Percentiles rank a stretch among this genome's conserved stretches.
Evolutionary conservation across 2,113 vertebrate genomes (phyloP).

Genomic region (Cygnus buccinator): DNA sequence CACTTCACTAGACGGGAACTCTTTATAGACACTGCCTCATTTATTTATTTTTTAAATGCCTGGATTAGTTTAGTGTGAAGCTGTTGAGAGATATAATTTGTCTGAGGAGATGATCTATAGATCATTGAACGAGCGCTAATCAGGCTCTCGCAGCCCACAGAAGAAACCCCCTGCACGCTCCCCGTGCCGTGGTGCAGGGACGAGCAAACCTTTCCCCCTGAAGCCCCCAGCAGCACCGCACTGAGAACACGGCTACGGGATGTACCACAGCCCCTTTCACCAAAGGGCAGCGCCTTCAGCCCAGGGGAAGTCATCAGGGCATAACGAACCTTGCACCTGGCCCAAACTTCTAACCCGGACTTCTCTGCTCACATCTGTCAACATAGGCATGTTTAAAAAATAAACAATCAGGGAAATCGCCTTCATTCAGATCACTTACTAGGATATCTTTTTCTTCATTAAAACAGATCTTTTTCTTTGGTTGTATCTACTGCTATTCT

Average conservation of each 20-base stretch:
- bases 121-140: slow-evolving; percentile 6
- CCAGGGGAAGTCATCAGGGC: neutral
- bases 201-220: neutral
- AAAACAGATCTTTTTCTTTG: slow-evolving; percentile 29
- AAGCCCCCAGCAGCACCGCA: neutral
- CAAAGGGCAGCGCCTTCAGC: neutral
- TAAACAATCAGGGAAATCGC: neutral
- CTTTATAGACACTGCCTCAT: slow-evolving; percentile 50
- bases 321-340: neutral
- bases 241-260: neutral
- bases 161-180: neutral
- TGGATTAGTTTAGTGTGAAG: slow-evolving; percentile 57
- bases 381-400: slow-evolving; percentile 47
- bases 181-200: neutral
- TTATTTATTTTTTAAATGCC: slow-evolving; percentile 67
- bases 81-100: slow-evolving; percentile 43
- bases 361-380: slow-evolving; percentile 24
- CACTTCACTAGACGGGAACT: neutral
- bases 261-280: neutral
- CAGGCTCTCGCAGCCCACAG: neutral
- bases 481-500: slow-evolving; percentile 59
- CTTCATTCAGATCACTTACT: slow-evolving; percentile 44
- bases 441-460: slow-evolving; percentile 29
- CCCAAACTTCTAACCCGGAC: neutral
- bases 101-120: slow-evolving; percentile 51